Conservation (phyloP, 1,140 invertebrate genomes). For the Lordiphosa clarofinis region DNA sequence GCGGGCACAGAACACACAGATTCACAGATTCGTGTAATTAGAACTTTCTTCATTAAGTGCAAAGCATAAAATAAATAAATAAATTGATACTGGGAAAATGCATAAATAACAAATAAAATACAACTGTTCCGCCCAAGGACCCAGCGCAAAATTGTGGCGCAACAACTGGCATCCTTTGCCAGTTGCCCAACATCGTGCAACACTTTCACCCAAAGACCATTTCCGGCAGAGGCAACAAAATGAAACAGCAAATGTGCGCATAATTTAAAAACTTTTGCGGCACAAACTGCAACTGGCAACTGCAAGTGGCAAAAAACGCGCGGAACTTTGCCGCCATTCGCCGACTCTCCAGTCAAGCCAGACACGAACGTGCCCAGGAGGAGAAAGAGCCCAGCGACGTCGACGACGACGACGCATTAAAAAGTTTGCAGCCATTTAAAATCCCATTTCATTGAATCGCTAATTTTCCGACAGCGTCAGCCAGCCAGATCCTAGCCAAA, state of each 20-base stretch:
- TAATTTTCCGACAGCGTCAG: slow-evolving; percentile 71
- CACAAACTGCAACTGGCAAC: slow-evolving; percentile 30
- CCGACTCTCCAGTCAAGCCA: slow-evolving; percentile 45
- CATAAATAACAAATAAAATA: slow-evolving; percentile 56
- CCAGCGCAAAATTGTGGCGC: slow-evolving; percentile 45
- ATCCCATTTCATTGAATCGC: slow-evolving; percentile 79
- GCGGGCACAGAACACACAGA: slow-evolving; percentile 11
- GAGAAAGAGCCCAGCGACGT: neutral
- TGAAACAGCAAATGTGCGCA: slow-evolving; percentile 70
- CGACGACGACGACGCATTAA: slow-evolving; percentile 58
- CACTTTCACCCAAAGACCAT: slow-evolving; percentile 75
- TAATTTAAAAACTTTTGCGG: slow-evolving; percentile 75
- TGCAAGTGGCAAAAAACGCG: slow-evolving; percentile 70
- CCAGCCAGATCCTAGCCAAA: slow-evolving; percentile 32
- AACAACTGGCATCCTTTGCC: slow-evolving; percentile 43
- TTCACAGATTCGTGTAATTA: slow-evolving; percentile 52
- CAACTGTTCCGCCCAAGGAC: slow-evolving; percentile 16
- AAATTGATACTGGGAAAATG: slow-evolving; percentile 61
- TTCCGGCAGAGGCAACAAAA: slow-evolving; percentile 45
- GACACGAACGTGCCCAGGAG: slow-evolving; percentile 52
- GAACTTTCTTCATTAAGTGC: slow-evolving; percentile 73
- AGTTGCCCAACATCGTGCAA: slow-evolving; percentile 34
- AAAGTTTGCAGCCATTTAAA: slow-evolving; percentile 79
- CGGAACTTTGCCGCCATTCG: slow-evolving; percentile 43
- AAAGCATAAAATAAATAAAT: slow-evolving; percentile 64